Conservation (phyloP, 2,113 vertebrate species). For the Dunckerocampus dactyliophorus region DNA sequence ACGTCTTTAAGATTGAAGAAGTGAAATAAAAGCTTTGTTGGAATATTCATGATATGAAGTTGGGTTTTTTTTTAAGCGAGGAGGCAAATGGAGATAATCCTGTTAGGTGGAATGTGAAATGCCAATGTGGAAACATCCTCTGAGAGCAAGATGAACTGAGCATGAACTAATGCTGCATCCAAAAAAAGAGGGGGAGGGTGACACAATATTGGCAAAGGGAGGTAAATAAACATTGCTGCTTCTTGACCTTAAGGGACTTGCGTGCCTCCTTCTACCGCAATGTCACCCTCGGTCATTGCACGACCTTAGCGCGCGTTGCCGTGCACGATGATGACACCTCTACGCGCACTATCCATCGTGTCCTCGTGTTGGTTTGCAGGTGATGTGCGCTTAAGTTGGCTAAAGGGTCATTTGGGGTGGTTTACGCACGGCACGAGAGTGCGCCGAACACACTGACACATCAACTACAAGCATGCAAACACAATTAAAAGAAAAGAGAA, state of each 20-base stretch:
- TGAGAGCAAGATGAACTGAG: slow-evolving; percentile 58
- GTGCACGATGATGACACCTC: not conserved
- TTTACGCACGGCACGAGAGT: slow-evolving; percentile 41
- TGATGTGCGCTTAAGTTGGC: slow-evolving; percentile 20
- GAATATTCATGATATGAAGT: slow-evolving; percentile 43
- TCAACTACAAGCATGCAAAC: slow-evolving; percentile 9
- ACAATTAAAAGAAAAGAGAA: slow-evolving; percentile 6
- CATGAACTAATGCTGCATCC: slow-evolving; percentile 60
- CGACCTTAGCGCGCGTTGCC: not conserved
- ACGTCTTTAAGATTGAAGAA: slow-evolving; percentile 8
- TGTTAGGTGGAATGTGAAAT: slow-evolving; percentile 53
- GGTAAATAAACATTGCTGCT: slow-evolving; percentile 57
- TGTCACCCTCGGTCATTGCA: slow-evolving; percentile 42
- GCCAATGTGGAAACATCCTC: slow-evolving; percentile 51
- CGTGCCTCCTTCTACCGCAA: slow-evolving; percentile 61
- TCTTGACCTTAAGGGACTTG: slow-evolving; percentile 62
- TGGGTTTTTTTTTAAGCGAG: slow-evolving; percentile 45
- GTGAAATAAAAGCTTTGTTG: slow-evolving; percentile 56
- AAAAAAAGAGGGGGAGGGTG: not conserved
- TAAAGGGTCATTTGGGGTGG: not conserved
- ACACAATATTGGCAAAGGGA: slow-evolving; percentile 25
- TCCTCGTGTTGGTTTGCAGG: no score
- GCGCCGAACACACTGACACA: not conserved
- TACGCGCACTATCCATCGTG: not conserved
- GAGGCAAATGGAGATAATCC: slow-evolving; percentile 54